These are phyloP conservation scores for Pseudomyrmex gracilis DNA, from an alignment of 1,140 invertebrate species.

Conservation along the genomic window DNA sequence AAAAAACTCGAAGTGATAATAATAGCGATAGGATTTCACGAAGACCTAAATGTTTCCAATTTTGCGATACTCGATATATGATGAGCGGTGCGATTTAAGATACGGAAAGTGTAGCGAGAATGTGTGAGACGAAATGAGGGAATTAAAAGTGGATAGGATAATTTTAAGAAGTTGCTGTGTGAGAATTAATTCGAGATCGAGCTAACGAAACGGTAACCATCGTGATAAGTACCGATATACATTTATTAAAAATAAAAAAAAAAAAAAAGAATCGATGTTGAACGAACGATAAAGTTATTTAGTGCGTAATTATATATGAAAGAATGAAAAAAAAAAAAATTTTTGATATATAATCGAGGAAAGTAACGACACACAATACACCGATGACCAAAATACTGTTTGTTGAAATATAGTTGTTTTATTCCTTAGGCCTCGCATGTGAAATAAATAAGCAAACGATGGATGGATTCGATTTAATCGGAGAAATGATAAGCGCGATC, in stretches of 20 bases:
- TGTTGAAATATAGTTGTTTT: constrained; percentile 46
- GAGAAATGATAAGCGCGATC: constrained; percentile 5
- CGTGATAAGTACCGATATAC: constrained; percentile 29
- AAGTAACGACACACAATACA: not conserved
- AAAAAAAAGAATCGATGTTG: constrained; percentile 14
- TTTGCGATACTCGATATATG: constrained; percentile 51
- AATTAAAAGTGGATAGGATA: constrained; percentile 38
- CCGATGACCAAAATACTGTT: constrained; percentile 14
- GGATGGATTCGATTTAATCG: constrained; percentile 25
- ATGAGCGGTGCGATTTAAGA: constrained; percentile 38
- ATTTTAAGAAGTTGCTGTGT: constrained; percentile 36
- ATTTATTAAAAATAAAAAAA: not conserved
- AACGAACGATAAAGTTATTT: constrained; percentile 46
- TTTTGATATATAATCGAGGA: constrained; percentile 27
- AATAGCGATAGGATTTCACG: constrained; percentile 44
- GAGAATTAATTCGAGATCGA: constrained; percentile 38
- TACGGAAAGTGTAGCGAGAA: constrained; percentile 46
- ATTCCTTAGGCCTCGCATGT: constrained; percentile 47
- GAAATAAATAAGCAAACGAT: not conserved
- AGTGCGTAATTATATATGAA: constrained; percentile 38
- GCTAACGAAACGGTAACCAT: constrained; percentile 24
- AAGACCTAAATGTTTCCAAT: constrained; percentile 47
- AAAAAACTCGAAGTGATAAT: constrained; percentile 64
- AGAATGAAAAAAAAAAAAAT: constrained; percentile 1
- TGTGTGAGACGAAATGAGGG: constrained; percentile 18